Percentiles rank a stretch among this genome's conserved stretches.
phyloP scores from a whole-genome alignment of 2,888 invertebrate genomes.

The Eustalomyia histrio region DNA sequence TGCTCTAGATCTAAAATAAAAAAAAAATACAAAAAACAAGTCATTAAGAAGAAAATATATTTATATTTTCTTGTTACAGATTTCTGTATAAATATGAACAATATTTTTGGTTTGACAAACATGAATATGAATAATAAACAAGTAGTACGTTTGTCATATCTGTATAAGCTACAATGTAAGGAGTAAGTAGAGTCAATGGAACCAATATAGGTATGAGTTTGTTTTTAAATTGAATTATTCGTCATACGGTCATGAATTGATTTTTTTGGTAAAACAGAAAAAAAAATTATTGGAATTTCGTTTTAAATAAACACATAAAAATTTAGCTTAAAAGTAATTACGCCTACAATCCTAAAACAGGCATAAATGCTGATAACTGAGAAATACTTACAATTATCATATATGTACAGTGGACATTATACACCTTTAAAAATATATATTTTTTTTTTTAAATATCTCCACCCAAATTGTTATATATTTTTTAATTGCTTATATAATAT shows the following conservation, averaged over 20 bases:
- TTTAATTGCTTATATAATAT: neutral
- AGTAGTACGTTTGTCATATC: slow-evolving; percentile 2
- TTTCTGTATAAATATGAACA: neutral
- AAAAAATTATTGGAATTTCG: neutral
- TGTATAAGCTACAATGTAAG: neutral
- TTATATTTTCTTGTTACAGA: neutral
- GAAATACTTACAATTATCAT: neutral
- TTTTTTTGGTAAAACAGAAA: neutral
- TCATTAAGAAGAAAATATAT: slow-evolving; percentile 47
- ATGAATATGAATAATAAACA: slow-evolving; percentile 22
- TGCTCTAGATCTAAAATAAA: slow-evolving; percentile 54
- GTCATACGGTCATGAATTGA: neutral
- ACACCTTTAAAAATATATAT: neutral
- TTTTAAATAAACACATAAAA: neutral
- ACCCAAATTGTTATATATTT: neutral
- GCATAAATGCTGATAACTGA: neutral
- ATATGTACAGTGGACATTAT: neutral
- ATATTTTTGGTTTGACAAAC: slow-evolving; percentile 24
- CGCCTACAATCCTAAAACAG: slow-evolving; percentile 21
- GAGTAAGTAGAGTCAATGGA: neutral
- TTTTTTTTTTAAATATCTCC: too few relatives aligned
- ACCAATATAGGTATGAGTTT: neutral
- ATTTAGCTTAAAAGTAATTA: slow-evolving; percentile 40
- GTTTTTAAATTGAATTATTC: neutral
- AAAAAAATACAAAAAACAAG: slow-evolving; percentile 36